Evolutionary conservation across 1,140 invertebrate genomes (phyloP), one percentile per base, ranked within the genome.

Genomic region (Heterodera schachtii): DNA sequence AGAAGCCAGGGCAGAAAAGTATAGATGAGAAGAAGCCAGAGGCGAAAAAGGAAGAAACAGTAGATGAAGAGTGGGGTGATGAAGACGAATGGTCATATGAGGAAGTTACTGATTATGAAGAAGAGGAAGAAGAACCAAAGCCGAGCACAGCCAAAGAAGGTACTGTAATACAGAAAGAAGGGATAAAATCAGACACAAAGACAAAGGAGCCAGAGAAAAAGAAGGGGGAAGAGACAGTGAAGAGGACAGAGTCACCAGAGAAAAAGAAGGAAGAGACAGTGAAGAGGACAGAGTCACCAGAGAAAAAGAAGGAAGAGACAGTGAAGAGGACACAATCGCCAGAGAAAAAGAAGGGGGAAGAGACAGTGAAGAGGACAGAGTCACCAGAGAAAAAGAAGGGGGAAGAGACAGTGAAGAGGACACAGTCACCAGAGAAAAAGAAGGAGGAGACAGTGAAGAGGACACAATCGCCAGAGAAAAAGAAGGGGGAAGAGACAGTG

Each of bases 1-100:
- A 81, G 79, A 81, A 81, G 49, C 21, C 16, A 19, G 41, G 16
- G 9, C 21, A 79, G n/a, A 60, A 80, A 80, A 52, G 44, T 16
- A 43, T 21, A 57, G 44, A 80, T 16, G 78, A 3, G 78, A 82
- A 79, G 49, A 80, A 57, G 52, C 75, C n/a, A 73, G 43, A 80
- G 31, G 43, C 69, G 13, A 81, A 66, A 21, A 80, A 43, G 52
- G 60, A 81, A 81, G 69, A 64, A n/a, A 81, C 75, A 41, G 80
- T 60, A 78, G 41, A 16, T 19, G 66, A 82, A 7, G 80, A 81
- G n/a, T 19, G 46, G 19, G 70, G 64, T 52, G 80, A 81, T 66
- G 80, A 80, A 11, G 75, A 80, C 7, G 80, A 81, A 66, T 82
- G 81, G 81, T 46, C 78, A n/a, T 82, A 82, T 49, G 81, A 82